Conservation (phyloP, 2,888 invertebrate genomes). For the Nudaria mundana region DNA sequence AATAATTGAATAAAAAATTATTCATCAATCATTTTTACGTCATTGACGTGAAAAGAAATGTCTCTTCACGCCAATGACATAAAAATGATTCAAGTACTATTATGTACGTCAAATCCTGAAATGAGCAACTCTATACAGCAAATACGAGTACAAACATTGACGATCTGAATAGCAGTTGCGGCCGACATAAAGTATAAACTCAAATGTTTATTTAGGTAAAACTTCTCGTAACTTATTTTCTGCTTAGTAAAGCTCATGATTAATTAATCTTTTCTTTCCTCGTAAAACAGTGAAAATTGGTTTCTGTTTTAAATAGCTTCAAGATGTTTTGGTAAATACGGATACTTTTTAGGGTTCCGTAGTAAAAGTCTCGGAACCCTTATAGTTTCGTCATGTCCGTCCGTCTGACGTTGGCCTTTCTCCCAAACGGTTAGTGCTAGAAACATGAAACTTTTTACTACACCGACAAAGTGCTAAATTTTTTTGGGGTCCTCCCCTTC, state of each 20-base stretch:
- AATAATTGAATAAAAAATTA: too few relatives aligned
- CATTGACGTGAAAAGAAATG: too few relatives aligned
- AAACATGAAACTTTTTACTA: too few relatives aligned
- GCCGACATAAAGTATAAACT: slow-evolving; percentile 26
- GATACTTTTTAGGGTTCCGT: too few relatives aligned
- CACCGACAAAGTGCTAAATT: too few relatives aligned
- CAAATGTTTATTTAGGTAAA: slow-evolving; percentile 31
- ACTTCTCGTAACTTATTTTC: slow-evolving; percentile 31
- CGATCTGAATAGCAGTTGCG: slow-evolving; percentile 22
- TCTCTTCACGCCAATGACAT: not conserved
- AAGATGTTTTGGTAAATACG: too few relatives aligned
- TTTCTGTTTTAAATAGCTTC: slow-evolving; percentile 27
- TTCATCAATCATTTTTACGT: too few relatives aligned
- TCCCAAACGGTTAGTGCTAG: too few relatives aligned
- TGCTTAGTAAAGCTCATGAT: slow-evolving; percentile 35
- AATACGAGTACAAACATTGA: slow-evolving; percentile 13
- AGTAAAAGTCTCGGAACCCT: too few relatives aligned
- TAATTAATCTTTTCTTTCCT: slow-evolving; percentile 30
- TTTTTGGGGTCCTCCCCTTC: too few relatives aligned
- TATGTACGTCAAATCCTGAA: not conserved
- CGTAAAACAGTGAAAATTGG: slow-evolving; percentile 29
- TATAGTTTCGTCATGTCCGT: too few relatives aligned
- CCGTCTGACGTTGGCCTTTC: too few relatives aligned
- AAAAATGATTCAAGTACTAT: not conserved
- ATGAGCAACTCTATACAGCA: slow-evolving; percentile 1